Evolutionary conservation across 2,888 invertebrate species (phyloP).

Genomic region (Trachelus tabidus): DNA sequence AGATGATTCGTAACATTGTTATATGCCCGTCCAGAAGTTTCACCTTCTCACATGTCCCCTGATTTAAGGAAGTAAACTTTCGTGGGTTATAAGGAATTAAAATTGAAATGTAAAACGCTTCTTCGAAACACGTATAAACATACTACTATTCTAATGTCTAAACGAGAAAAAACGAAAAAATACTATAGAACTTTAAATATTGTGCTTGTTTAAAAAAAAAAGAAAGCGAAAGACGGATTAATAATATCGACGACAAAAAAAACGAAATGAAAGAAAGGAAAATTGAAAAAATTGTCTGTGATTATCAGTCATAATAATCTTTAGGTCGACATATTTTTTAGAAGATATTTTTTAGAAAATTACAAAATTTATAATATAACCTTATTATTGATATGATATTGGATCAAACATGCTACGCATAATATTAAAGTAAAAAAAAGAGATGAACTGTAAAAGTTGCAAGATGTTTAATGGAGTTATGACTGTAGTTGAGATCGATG

Average conservation of each 20-base stretch:
- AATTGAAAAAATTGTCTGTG: slow-evolving; percentile 62
- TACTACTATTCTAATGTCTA: slow-evolving; percentile 47
- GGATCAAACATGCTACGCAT: slow-evolving; percentile 51
- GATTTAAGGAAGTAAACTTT: not conserved
- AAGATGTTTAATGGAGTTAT: slow-evolving; percentile 57
- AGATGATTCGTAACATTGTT: not conserved
- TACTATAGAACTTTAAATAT: slow-evolving; percentile 43
- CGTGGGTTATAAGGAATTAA: slow-evolving; percentile 17
- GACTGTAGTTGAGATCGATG: slow-evolving; percentile 58
- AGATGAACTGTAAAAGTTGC: slow-evolving; percentile 47
- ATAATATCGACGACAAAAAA: slow-evolving; percentile 20
- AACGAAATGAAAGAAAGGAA: slow-evolving; percentile 21
- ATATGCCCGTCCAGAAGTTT: not conserved
- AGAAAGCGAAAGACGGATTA: slow-evolving; percentile 7
- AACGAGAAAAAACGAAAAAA: slow-evolving; percentile 30
- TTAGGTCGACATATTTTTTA: slow-evolving; percentile 66
- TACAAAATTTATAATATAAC: slow-evolving; percentile 64
- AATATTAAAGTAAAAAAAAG: slow-evolving; percentile 28
- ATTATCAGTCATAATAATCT: slow-evolving; percentile 66
- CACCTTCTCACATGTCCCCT: not conserved
- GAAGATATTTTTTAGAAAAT: slow-evolving; percentile 65
- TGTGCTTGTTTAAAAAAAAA: slow-evolving; percentile 38
- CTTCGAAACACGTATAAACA: slow-evolving; percentile 32
- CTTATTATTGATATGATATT: slow-evolving; percentile 63
- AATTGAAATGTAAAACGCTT: slow-evolving; percentile 44